Evolutionary conservation across 1,140 invertebrate species (phyloP).

Genomic region (Nymphalis io): DNA sequence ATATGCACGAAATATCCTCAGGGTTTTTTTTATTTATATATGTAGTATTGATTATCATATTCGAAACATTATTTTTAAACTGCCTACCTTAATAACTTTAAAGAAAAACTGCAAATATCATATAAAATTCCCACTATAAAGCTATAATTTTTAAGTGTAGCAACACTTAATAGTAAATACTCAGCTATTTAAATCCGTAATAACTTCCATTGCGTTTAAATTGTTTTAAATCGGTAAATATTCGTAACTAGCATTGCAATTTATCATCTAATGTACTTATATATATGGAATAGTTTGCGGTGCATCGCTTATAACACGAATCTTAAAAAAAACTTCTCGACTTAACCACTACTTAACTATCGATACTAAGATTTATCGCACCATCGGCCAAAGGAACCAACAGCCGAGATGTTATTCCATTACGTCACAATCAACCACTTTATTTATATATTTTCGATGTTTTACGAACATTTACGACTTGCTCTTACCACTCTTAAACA

Average conservation of each 20-base stretch:
- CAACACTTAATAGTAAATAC: background rate
- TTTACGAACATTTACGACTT: too few relatives aligned
- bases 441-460: too few relatives aligned
- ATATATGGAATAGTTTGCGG: conserved; percentile 47
- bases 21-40: background rate
- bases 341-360: conserved; percentile 58
- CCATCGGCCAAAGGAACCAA: conserved; percentile 31
- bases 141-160: background rate
- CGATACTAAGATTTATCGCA: conserved; percentile 50
- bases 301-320: conserved; percentile 46
- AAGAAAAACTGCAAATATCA: background rate
- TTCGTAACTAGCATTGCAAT: conserved; percentile 10
- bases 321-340: conserved; percentile 46
- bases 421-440: too few relatives aligned
- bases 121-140: conserved; percentile 5
- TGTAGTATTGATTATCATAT: background rate
- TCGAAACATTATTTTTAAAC: background rate
- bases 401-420: background rate
- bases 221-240: background rate
- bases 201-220: background rate
- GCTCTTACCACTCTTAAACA: too few relatives aligned
- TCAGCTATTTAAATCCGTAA: background rate
- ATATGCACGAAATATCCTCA: too few relatives aligned
- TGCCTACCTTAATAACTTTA: background rate
- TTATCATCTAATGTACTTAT: conserved; percentile 48